Percentiles rank a stretch among this genome's conserved stretches.
phyloP scores from a whole-genome alignment of 2,888 invertebrate genomes.

The Drosophila pseudotakahashii region DNA sequence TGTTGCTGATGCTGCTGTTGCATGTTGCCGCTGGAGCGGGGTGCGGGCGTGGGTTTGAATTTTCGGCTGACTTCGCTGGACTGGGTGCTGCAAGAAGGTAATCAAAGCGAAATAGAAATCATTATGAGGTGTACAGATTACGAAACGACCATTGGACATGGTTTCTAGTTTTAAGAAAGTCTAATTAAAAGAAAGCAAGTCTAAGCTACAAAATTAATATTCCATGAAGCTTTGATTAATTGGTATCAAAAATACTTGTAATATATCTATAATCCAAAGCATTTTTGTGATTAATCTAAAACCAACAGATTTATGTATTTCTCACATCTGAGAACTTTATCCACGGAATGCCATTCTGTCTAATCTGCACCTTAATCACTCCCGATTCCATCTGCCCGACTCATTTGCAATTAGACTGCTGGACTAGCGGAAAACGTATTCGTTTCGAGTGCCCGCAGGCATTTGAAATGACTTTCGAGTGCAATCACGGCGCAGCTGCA shows the following conservation, averaged over 20 bases:
- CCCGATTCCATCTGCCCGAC: slow-evolving; percentile 30
- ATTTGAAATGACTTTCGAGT: slow-evolving; percentile 61
- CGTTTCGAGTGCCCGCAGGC: slow-evolving; percentile 34
- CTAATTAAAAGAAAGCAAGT: neutral
- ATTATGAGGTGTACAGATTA: slow-evolving; percentile 5
- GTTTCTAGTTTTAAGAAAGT: neutral
- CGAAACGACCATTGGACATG: slow-evolving; percentile 1
- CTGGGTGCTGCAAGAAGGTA: slow-evolving; percentile 8
- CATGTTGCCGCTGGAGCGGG: slow-evolving; percentile 44
- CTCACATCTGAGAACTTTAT: neutral
- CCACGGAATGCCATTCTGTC: neutral
- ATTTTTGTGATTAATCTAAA: no score
- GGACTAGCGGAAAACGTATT: slow-evolving; percentile 46
- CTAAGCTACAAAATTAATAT: neutral
- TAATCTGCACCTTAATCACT: slow-evolving; percentile 1
- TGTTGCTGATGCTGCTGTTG: slow-evolving; percentile 41
- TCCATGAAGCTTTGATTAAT: neutral
- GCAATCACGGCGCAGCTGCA: slow-evolving; percentile 60
- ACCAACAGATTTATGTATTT: neutral
- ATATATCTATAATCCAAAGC: no score
- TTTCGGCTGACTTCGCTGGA: slow-evolving; percentile 23
- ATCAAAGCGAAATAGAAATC: neutral
- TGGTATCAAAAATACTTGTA: neutral
- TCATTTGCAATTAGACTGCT: slow-evolving; percentile 63
- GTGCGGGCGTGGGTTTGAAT: slow-evolving; percentile 63